Conservation (phyloP, 2,113 vertebrate genomes). For the Phodopus roborovskii region DNA sequence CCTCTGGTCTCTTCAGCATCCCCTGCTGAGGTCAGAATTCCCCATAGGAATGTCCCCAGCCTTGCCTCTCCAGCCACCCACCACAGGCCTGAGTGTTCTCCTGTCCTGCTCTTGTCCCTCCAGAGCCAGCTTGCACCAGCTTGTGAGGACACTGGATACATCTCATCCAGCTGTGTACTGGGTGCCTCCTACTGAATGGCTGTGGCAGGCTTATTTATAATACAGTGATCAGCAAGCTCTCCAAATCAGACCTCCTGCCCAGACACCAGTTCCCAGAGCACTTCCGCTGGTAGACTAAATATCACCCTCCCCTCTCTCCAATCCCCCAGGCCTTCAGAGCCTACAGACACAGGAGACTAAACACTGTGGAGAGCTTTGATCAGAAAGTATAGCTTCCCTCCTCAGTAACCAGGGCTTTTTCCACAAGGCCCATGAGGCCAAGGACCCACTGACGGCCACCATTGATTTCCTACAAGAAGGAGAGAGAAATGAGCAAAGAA, state of each 20-base stretch:
- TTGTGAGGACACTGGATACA: not conserved
- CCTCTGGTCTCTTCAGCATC: not conserved
- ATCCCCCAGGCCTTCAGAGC: not conserved
- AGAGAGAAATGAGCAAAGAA: conserved; percentile 3
- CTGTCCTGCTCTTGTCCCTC: not conserved
- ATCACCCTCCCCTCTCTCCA: not conserved
- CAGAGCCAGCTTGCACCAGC: rapidly evolving
- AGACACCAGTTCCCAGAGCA: not conserved
- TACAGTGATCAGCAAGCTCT: not conserved
- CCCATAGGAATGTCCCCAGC: not conserved
- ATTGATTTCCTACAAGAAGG: conserved; percentile 4
- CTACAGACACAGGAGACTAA: not conserved
- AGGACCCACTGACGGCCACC: not conserved
- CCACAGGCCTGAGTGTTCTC: not conserved
- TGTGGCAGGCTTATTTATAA: not conserved
- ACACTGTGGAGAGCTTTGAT: not conserved
- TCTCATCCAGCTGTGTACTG: not conserved
- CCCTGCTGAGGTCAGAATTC: not conserved
- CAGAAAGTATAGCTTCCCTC: not conserved
- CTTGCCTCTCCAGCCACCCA: not conserved
- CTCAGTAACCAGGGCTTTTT: not conserved
- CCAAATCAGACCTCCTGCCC: not conserved
- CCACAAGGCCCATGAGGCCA: not conserved
- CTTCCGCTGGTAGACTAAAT: not conserved
- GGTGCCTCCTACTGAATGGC: not conserved